These are phyloP conservation scores for Sebastes cheni DNA, from an alignment of 2,797 vertebrate genomes.

Conservation along the genomic window DNA sequence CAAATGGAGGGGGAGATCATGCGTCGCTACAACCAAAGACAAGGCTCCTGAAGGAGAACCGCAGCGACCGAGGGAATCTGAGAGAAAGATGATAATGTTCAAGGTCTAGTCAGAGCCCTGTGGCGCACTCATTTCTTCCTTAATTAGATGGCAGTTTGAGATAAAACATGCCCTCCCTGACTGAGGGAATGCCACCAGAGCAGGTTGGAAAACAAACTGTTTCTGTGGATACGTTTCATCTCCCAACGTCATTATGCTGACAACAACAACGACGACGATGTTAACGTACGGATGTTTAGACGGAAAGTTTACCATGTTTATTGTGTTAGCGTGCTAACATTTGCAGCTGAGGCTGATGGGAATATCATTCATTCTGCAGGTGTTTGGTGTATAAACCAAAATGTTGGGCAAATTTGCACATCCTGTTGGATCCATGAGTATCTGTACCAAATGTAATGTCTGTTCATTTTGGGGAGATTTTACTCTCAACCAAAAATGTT, in stretches of 20 bases:
- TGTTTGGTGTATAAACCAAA: background rate
- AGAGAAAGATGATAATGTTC: constrained; percentile 60
- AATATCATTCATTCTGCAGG: background rate
- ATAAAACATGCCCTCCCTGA: constrained; percentile 31
- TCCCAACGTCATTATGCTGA: background rate
- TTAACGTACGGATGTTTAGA: background rate
- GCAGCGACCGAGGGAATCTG: constrained; percentile 43
- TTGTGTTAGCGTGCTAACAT: background rate
- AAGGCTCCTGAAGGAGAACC: constrained; percentile 28
- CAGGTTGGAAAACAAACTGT: constrained; percentile 15
- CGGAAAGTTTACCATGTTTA: background rate
- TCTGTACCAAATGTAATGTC: background rate
- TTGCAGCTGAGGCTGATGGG: background rate
- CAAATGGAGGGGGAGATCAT: constrained; percentile 53
- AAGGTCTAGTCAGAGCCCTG: constrained; percentile 46
- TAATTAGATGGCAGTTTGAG: constrained; percentile 64
- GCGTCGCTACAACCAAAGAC: constrained; percentile 38
- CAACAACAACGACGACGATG: background rate
- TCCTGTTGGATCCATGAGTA: background rate
- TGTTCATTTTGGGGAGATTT: background rate
- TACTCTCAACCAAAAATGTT: background rate
- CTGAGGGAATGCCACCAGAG: constrained; percentile 37
- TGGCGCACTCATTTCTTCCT: constrained; percentile 49
- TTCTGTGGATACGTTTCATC: background rate
- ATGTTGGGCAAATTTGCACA: background rate